Conservation (phyloP, 2,888 invertebrate species). For the Papilio demoleus region DNA sequence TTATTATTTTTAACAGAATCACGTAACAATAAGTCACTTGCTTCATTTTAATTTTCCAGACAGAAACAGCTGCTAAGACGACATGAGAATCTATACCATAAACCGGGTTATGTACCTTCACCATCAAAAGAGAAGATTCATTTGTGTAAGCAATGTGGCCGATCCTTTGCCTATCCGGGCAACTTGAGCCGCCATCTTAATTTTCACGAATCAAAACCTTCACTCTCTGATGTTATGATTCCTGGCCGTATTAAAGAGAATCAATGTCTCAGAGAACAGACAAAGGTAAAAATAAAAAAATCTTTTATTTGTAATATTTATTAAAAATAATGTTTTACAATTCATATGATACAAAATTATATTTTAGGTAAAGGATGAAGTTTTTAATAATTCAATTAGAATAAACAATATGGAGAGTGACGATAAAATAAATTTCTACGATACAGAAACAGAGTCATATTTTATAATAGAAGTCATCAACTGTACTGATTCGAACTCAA, state of each 20-base stretch:
- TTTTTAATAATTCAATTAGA: neutral
- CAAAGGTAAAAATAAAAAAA: slow-evolving; percentile 66
- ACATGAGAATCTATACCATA: slow-evolving; percentile 96
- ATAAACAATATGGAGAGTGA: no score
- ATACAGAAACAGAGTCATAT: neutral
- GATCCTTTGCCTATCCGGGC: slow-evolving; percentile 93
- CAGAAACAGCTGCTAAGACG: slow-evolving; percentile 96
- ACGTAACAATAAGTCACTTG: no score
- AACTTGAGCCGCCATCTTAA: slow-evolving; percentile 95
- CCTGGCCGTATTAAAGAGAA: slow-evolving; percentile 90
- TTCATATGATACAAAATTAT: neutral
- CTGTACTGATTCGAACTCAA: neutral
- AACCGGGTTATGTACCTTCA: slow-evolving; percentile 94
- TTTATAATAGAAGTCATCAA: slow-evolving; percentile 4
- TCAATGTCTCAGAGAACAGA: slow-evolving; percentile 82
- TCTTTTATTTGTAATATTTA: neutral
- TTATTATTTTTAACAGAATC: no score
- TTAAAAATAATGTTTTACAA: neutral
- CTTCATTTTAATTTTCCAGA: slow-evolving; percentile 78
- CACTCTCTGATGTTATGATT: slow-evolving; percentile 76
- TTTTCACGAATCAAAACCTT: neutral
- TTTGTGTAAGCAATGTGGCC: slow-evolving; percentile 91
- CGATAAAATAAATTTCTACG: neutral
- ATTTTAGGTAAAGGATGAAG: neutral
- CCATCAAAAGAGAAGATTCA: slow-evolving; percentile 95